Evolutionary conservation across 2,113 vertebrate species (phyloP).

Genomic region (Chloebia gouldiae): DNA sequence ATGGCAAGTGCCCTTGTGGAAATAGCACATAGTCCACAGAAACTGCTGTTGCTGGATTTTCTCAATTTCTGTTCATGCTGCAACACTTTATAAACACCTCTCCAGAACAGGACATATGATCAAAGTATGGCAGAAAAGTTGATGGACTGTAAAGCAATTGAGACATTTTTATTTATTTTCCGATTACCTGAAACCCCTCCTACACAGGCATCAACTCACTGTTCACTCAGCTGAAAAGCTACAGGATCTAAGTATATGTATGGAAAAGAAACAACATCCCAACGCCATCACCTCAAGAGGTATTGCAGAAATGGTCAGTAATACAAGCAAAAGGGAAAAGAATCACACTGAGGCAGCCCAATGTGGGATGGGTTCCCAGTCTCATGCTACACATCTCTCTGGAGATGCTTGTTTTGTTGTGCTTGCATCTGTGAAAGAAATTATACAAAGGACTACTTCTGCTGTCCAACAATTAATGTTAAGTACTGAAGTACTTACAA

Average conservation of each 20-base stretch:
- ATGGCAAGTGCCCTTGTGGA: neutral
- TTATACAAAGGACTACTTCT: neutral
- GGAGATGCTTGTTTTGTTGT: neutral
- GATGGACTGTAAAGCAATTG: neutral
- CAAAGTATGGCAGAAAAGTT: neutral
- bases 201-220: neutral
- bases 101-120: neutral
- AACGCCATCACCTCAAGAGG: neutral
- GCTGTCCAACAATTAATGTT: neutral
- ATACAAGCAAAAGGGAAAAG: neutral
- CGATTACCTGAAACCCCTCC: neutral
- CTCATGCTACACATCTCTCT: neutral
- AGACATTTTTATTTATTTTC: neutral
- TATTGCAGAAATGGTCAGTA: neutral
- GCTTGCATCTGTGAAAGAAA: neutral
- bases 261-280: neutral
- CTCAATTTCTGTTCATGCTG: neutral
- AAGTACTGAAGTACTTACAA: neutral
- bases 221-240: neutral
- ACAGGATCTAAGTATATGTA: fast-evolving
- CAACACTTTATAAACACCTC: fast-evolving
- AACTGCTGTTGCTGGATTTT: neutral
- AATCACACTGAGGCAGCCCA: neutral
- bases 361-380: neutral
- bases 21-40: fast-evolving